phyloP scores from a whole-genome alignment of 2,888 invertebrate species.

The Cheilosia urbana region DNA sequence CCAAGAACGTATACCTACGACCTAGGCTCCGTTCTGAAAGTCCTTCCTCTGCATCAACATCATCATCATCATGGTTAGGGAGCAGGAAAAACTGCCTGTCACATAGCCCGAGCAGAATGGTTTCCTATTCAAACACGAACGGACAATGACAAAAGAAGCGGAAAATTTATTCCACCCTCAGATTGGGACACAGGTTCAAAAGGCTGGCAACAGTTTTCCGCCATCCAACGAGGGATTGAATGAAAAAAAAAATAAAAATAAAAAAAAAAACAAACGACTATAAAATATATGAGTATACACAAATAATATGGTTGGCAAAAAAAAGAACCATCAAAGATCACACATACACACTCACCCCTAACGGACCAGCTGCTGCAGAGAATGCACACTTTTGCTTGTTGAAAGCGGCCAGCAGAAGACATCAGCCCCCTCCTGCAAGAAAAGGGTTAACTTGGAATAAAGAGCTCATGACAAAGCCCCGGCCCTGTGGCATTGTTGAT shows the following conservation, averaged over 20 bases:
- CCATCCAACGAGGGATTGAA: constrained; percentile 36
- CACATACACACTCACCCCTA: neutral
- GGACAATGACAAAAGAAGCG: constrained; percentile 62
- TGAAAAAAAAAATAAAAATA: constrained; percentile 11
- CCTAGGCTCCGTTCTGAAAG: constrained; percentile 24
- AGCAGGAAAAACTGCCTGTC: constrained; percentile 46
- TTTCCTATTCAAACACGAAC: constrained; percentile 52
- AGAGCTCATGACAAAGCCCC: constrained; percentile 54
- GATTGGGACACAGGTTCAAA: constrained; percentile 32
- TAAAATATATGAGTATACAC: constrained; percentile 38
- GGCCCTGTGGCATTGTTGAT: constrained; percentile 51
- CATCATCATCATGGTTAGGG: constrained; percentile 23
- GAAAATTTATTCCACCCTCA: constrained; percentile 63
- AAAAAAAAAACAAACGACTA: neutral
- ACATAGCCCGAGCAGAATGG: constrained; percentile 44
- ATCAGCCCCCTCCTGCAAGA: constrained; percentile 4
- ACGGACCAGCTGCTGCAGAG: neutral
- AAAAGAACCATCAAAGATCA: constrained; percentile 26
- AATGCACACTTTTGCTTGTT: constrained; percentile 7
- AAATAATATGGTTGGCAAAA: constrained; percentile 60
- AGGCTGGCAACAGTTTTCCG: constrained; percentile 59
- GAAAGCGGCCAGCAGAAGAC: constrained; percentile 5
- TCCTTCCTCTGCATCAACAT: constrained; percentile 25
- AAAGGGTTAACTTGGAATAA: constrained; percentile 66
- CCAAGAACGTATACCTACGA: constrained; percentile 10